Evolutionary conservation across 2,888 invertebrate genomes (phyloP).

Genomic region (Tenthredo amoena): DNA sequence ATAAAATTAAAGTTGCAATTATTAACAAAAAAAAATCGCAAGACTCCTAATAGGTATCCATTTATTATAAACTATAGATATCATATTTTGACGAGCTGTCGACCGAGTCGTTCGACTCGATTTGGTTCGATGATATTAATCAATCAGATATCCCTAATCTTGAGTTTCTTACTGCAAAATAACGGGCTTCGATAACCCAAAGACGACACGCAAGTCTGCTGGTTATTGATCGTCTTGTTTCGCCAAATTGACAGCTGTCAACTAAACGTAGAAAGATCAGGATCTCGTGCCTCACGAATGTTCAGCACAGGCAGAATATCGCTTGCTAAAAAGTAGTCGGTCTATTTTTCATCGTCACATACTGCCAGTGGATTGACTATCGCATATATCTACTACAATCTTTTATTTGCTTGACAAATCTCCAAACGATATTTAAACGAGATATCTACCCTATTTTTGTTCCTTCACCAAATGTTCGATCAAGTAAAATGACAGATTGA

Average conservation of each 20-base stretch:
- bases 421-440: not conserved
- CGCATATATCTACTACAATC: not conserved
- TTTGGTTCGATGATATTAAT: not conserved
- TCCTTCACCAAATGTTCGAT: not conserved
- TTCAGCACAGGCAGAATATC: not conserved
- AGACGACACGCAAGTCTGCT: not conserved
- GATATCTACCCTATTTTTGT: not conserved
- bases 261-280: slow-evolving; percentile 13
- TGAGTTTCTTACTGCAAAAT: not conserved
- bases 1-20: too few species aligned
- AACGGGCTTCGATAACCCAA: not conserved
- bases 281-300: slow-evolving; percentile 24
- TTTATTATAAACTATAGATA: not conserved
- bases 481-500: not conserved
- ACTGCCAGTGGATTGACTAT: not conserved
- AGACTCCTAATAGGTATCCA: not conserved
- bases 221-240: slow-evolving; percentile 21
- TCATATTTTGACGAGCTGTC: not conserved
- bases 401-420: not conserved
- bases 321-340: not conserved
- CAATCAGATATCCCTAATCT: slow-evolving; percentile 7
- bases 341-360: not conserved
- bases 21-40: too few species aligned
- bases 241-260: slow-evolving; percentile 34
- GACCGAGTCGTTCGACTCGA: not conserved